Base-by-base conservation (phyloP, 2,113 vertebrate species). In the Calyptomena viridis region DNA sequence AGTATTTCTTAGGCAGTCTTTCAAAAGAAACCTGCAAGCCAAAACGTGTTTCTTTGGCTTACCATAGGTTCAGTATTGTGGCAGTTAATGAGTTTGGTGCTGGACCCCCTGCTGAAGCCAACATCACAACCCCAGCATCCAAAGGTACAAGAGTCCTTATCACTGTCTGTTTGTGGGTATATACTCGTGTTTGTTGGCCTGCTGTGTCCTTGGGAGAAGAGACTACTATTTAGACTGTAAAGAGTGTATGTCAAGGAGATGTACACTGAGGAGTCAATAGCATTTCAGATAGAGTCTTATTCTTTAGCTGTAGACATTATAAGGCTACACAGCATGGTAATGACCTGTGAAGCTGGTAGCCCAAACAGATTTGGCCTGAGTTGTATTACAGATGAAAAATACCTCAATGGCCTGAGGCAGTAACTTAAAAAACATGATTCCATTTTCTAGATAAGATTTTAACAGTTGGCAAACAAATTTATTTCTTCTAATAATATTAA, bases 21-120 rank as follows among this genome's bases (percentile, higher is more conserved):
- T 68, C 20, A 16, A 14, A 89, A 71, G 23, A 50, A 80, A 92
- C 14, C 33, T 63, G 21, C 73, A 62, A 56, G 63, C 9, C 47
- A 44, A 89, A 78, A 39, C 40, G 25, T 35, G 9, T 84, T 39
- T 87, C 17, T 93, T 44, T 88, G 81, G 37, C 94, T 95, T 95
- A 46, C 59, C 31, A 7, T 15, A 98, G 98, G 94, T 95, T 98
- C 96, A 98, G 92, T n/a, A 91, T 98, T 49, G 95, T 97, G 78
- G 98, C 97, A 4, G 97, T 98, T 69, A 98, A 98, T 58, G 95
- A 95, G 82, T 90, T 91, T 84, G 98, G 98, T 56, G 96, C 97
- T 78, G 98, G 98, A 44, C 97, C 97, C 9, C 80, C 96, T 67
- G 98, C 98, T 0, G 96, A 98, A 96, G 96, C 94, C 47, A 95